Percentiles rank a stretch among this genome's conserved stretches.
Conservation (phyloP, 1,140 invertebrate genomes). For the Aphis craccivora region DNA sequence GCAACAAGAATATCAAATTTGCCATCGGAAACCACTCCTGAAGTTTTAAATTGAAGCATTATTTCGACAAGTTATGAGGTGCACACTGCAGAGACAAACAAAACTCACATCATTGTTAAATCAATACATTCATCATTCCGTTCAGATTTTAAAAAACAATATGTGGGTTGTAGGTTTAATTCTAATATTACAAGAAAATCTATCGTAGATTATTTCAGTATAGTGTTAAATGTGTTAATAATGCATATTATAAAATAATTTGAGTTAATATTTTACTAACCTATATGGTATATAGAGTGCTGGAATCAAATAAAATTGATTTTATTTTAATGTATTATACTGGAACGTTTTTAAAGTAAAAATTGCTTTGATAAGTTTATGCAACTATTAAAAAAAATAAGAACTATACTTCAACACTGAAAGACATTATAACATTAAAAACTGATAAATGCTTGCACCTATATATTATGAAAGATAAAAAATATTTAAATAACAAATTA, state of each 20-base stretch:
- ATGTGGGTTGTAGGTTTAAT: too few species aligned
- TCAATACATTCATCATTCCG: too few species aligned
- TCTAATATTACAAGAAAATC: too few species aligned
- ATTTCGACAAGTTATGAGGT: too few species aligned
- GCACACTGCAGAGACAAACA: too few species aligned
- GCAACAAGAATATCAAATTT: too few species aligned
- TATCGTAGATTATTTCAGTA: too few species aligned
- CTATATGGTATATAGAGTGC: background rate
- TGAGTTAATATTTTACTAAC: background rate
- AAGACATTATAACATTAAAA: background rate
- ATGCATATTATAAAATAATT: background rate
- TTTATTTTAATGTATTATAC: background rate
- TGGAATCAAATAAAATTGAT: background rate
- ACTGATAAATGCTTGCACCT: background rate
- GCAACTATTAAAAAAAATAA: background rate
- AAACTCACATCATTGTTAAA: too few species aligned
- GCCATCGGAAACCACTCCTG: too few species aligned
- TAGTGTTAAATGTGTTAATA: background rate
- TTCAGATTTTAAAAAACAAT: too few species aligned
- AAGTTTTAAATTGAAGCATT: too few species aligned
- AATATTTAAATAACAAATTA: background rate
- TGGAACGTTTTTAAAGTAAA: background rate
- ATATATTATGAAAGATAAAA: too few species aligned
- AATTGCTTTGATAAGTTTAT: background rate
- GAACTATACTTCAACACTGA: background rate